Conservation (phyloP, 1,140 invertebrate species). For the Mactra quadrangularis region DNA sequence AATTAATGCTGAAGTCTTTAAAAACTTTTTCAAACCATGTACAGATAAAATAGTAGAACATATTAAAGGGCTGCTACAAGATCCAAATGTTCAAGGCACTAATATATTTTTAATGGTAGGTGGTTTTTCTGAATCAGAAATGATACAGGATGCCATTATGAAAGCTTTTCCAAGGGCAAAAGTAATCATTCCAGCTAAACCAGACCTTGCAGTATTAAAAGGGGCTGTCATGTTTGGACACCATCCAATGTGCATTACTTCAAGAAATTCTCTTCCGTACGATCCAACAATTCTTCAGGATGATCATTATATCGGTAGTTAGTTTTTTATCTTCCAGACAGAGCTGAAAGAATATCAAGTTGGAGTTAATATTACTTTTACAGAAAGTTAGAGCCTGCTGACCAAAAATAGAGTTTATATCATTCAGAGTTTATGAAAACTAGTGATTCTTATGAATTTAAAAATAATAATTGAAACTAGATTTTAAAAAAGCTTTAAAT, state of each 20-base stretch:
- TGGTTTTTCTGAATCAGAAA: conserved; percentile 59
- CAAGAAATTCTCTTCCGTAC: conserved; percentile 38
- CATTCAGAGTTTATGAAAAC: conserved; percentile 66
- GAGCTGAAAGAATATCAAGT: conserved; percentile 61
- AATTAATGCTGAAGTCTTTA: conserved; percentile 44
- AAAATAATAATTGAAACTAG: no score
- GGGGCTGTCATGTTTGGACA: conserved; percentile 64
- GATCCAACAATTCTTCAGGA: conserved; percentile 46
- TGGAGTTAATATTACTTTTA: conserved; percentile 71
- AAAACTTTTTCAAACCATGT: conserved; percentile 51
- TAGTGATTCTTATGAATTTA: no score
- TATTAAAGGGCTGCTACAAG: conserved; percentile 40
- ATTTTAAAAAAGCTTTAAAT: no score
- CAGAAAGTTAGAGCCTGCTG: conserved; percentile 62
- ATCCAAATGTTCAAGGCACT: conserved; percentile 38
- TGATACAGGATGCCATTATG: conserved; percentile 52
- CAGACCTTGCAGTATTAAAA: conserved; percentile 52
- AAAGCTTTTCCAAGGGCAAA: conserved; percentile 39
- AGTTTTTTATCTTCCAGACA: conserved; percentile 65
- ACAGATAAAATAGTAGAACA: conserved; percentile 53
- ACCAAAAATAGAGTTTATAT: conserved; percentile 57
- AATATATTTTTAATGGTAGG: conserved; percentile 61
- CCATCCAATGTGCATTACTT: conserved; percentile 39
- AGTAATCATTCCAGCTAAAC: conserved; percentile 53
- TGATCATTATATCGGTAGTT: conserved; percentile 66